These are phyloP conservation scores for Siniperca knerii DNA, from an alignment of 2,113 vertebrate genomes.

Conservation along the genomic window DNA sequence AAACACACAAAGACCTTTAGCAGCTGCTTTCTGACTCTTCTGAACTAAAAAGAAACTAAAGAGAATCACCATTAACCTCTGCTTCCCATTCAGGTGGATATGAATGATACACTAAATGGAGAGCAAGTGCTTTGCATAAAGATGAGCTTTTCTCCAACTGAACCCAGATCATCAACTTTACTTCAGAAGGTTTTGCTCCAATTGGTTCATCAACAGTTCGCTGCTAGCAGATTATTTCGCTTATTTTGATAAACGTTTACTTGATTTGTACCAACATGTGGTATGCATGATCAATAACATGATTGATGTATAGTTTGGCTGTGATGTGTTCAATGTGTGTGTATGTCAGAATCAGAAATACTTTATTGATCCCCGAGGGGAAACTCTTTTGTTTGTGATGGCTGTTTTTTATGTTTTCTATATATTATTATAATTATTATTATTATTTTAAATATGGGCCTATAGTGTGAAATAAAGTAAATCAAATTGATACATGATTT, in stretches of 20 bases:
- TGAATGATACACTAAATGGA: conserved; percentile 22
- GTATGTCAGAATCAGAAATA: too few species aligned
- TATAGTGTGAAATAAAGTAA: not conserved
- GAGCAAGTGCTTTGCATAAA: not conserved
- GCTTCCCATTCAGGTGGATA: conserved; percentile 11
- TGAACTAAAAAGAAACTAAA: conserved; percentile 29
- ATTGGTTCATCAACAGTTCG: not conserved
- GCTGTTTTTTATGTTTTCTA: too few species aligned
- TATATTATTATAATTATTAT: too few species aligned
- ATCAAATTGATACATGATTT: not conserved
- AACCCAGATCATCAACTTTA: not conserved
- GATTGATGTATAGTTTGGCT: not conserved
- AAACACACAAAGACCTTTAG: conserved; percentile 17
- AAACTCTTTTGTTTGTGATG: not conserved
- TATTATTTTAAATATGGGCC: too few species aligned
- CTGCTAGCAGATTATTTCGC: not conserved
- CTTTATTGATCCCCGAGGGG: too few species aligned
- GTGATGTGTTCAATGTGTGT: not conserved
- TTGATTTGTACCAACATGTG: not conserved
- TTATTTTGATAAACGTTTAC: not conserved
- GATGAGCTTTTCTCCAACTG: not conserved
- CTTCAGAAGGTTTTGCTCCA: not conserved
- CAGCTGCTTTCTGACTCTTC: conserved; percentile 30
- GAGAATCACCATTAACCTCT: conserved; percentile 4
- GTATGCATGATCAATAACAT: not conserved